Base-by-base conservation (phyloP, 2,797 vertebrate genomes). In the Oryzias dopingdopingensis region DNA sequence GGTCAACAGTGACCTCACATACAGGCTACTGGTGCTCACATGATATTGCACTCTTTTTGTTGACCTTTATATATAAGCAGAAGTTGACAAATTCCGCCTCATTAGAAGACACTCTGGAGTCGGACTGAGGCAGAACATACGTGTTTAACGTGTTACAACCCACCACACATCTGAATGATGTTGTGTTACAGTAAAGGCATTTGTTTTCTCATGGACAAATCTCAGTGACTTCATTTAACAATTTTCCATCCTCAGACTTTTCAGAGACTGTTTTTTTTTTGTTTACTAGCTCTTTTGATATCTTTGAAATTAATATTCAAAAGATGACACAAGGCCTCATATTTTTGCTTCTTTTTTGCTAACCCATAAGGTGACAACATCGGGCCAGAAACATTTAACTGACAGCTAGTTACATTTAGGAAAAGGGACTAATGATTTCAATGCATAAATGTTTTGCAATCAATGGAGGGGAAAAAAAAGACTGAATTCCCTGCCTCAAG, bases 11-110 rank as follows among this genome's bases (percentile, higher is more conserved):
- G 85, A 99, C 97, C 0, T 99, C 97, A 0, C 97, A 99, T 87
- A 99, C 97, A 14, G 94, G 95, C 63, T 99, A 99, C 58, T 99
- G 97, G 97, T 96, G 93, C 42, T 99, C 97, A 5, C 93, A 96
- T 77, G 97, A 99, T 63, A 93, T 99, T 14, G 96, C 97, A 0
- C 94, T 98, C 26, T 99, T 99, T 83, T 91, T 99, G 17, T 88
- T 99, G 66, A 96, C 96, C 56, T 99, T 98, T 88, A 95, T 97
- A 88, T 96, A 94, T 79, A 94, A 93, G 77, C 92, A 93, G 13
- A 91, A 72, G 70, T 74, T 89, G 52, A 88, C 89, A 7, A 43
- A 65, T 2, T 44, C 75, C 3, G 80, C 87, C 32, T 65, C 67
- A n/a, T 56, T 57, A 43, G 84, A 86, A 52, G 77, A 89, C 12